Evolutionary conservation across 1,140 invertebrate species (phyloP).

Genomic region (Chymomyza costata): DNA sequence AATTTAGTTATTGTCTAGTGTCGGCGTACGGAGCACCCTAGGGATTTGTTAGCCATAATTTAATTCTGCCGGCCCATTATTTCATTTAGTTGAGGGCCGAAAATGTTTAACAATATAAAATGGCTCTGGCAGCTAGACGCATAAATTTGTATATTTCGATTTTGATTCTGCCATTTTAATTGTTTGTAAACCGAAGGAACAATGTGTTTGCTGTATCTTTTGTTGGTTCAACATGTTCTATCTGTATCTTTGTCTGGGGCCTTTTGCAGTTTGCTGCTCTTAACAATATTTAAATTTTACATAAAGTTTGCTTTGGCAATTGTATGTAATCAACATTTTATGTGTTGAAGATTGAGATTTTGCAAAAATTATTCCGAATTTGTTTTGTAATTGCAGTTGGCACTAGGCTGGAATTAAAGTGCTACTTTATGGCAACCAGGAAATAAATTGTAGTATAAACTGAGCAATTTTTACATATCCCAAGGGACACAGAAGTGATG

Average conservation of each 20-base stretch:
- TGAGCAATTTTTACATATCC: no score
- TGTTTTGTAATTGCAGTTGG: no score
- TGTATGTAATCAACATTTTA: conserved; percentile 22
- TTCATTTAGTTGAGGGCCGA: conserved; percentile 54
- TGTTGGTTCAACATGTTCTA: conserved; percentile 45
- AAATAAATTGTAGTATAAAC: no score
- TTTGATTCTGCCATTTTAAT: conserved; percentile 72
- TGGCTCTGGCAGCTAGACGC: conserved; percentile 66
- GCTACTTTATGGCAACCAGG: no score
- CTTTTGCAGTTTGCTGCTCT: conserved; percentile 14
- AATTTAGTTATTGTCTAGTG: conserved; percentile 67
- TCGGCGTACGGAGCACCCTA: conserved; percentile 31
- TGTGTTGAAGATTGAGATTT: no score
- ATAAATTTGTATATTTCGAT: conserved; percentile 70
- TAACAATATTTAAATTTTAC: conserved; percentile 16
- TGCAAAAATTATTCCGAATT: no score
- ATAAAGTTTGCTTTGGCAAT: conserved; percentile 9
- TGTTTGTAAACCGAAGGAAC: conserved; percentile 46
- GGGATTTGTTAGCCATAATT: conserved; percentile 61
- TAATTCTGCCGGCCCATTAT: conserved; percentile 63
- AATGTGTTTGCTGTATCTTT: no score
- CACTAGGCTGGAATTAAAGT: no score
- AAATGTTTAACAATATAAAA: conserved; percentile 40
- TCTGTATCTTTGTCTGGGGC: conserved; percentile 51
- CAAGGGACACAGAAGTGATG: no score